phyloP scores from a whole-genome alignment of 2,888 invertebrate species.

The Tuta absoluta region DNA sequence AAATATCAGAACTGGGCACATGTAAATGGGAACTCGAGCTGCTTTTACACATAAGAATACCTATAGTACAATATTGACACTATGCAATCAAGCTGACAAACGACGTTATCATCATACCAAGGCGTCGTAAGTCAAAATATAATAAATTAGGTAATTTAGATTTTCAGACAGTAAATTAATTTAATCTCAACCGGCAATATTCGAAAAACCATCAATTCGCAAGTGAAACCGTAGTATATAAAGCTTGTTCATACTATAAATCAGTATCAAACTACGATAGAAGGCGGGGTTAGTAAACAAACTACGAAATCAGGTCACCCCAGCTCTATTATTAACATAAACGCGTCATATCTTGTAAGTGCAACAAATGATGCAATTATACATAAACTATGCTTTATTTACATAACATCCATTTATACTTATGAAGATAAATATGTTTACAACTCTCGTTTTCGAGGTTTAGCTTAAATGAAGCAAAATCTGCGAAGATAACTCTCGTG shows the following conservation, averaged over 20 bases:
- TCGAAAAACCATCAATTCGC: no score
- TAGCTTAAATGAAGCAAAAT: constrained; percentile 8
- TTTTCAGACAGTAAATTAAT: no score
- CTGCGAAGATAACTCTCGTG: constrained; percentile 2
- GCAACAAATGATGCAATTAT: constrained; percentile 10
- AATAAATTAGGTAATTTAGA: no score
- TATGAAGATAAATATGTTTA: constrained; percentile 10
- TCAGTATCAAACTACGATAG: constrained; percentile 4
- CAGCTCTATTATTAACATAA: background rate
- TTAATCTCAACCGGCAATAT: no score
- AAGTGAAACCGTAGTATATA: background rate
- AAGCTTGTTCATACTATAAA: background rate
- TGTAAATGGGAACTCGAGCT: no score
- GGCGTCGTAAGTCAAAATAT: no score
- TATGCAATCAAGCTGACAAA: no score
- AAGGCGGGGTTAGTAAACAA: background rate
- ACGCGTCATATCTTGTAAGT: background rate
- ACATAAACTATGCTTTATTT: background rate
- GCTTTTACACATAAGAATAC: no score
- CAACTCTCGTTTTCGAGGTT: constrained; percentile 6
- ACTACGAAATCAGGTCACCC: background rate
- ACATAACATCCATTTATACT: background rate
- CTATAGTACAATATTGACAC: no score
- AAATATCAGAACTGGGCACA: no score
- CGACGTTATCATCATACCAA: no score